Evolutionary conservation across 2,113 vertebrate species (phyloP).

Genomic region (Montifringilla adamsi): DNA sequence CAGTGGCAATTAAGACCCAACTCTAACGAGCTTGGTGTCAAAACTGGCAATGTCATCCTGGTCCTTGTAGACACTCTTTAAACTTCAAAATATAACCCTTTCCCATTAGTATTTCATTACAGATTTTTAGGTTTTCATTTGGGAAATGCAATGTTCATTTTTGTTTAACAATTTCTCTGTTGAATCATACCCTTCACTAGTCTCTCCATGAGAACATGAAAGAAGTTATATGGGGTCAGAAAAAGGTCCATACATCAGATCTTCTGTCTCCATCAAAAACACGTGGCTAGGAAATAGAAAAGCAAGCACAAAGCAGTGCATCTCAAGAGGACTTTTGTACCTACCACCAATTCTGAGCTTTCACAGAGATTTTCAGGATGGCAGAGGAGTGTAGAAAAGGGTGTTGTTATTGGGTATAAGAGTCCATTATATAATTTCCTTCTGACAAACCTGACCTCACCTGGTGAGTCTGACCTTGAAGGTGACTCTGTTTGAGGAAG

Average conservation of each 20-base stretch:
- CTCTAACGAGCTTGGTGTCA: not conserved
- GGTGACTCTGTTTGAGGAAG: not conserved
- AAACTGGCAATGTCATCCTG: not conserved
- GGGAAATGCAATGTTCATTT: not conserved
- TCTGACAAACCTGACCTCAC: not conserved
- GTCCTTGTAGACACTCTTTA: not conserved
- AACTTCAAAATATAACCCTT: not conserved
- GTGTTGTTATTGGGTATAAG: not conserved
- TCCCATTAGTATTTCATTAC: not conserved
- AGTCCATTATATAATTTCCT: not conserved
- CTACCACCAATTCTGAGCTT: not conserved
- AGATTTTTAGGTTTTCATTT: not conserved
- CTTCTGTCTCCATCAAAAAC: not conserved
- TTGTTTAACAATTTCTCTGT: not conserved
- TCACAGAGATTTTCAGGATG: not conserved
- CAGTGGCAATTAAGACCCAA: not conserved
- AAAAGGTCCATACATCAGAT: not conserved
- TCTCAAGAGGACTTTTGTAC: not conserved
- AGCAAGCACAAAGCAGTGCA: not conserved
- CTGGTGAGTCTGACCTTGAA: not conserved
- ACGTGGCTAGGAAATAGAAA: not conserved
- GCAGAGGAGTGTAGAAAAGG: accelerated
- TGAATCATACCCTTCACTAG: not conserved
- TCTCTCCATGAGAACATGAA: not conserved
- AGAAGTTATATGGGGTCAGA: not conserved